Conservation (phyloP, 2,113 vertebrate genomes). For the Caranx ignobilis region DNA sequence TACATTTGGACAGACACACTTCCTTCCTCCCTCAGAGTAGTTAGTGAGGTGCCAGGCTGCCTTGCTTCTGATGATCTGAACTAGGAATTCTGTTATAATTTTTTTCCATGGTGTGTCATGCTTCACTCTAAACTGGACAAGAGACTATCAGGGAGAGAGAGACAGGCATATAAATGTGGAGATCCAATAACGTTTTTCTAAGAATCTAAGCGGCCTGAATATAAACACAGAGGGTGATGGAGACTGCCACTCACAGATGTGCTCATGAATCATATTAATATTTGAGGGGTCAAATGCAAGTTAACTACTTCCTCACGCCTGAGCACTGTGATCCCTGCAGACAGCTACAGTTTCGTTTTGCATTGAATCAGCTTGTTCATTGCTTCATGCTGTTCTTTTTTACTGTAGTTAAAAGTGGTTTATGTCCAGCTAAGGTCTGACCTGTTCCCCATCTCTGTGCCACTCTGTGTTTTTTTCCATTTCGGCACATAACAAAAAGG, state of each 20-base stretch:
- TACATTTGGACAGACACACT: not conserved
- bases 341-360: conserved; percentile 8
- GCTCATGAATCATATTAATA: conserved; percentile 33
- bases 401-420: conserved; percentile 26
- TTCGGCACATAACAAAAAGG: conserved; percentile 29
- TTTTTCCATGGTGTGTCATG: not conserved
- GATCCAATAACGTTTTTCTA: conserved; percentile 35
- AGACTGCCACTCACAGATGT: conserved; percentile 52
- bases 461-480: not conserved
- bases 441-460: not conserved
- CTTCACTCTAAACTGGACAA: conserved; percentile 22
- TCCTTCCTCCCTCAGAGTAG: conserved; percentile 2
- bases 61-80: not conserved
- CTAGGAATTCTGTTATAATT: not conserved
- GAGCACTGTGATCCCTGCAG: conserved; percentile 6
- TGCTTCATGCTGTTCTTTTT: conserved; percentile 33
- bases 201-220: conserved; percentile 21
- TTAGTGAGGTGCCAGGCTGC: not conserved
- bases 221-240: conserved; percentile 8
- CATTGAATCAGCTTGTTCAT: conserved; percentile 37
- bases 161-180: conserved; percentile 8
- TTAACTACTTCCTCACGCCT: conserved; percentile 7
- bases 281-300: conserved; percentile 49
- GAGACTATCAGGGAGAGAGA: not conserved
- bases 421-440: not conserved